phyloP scores from a whole-genome alignment of 1,140 invertebrate genomes.

The Harlomillsia oculata region DNA sequence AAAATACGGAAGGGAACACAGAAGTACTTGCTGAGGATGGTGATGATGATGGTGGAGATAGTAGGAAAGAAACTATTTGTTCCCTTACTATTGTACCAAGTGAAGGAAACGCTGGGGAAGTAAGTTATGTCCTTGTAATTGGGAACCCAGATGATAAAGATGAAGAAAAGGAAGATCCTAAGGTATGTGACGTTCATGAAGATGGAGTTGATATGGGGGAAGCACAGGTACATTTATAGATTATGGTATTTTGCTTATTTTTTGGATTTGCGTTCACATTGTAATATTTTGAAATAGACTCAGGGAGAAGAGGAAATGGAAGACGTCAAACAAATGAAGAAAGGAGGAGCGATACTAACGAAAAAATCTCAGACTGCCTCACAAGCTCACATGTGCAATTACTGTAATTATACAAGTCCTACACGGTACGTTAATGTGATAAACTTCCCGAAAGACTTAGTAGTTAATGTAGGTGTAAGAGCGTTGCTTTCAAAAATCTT shows the following conservation, averaged over 20 bases:
- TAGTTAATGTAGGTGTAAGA: neutral
- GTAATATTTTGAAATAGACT: conserved; percentile 33
- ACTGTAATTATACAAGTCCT: conserved; percentile 80
- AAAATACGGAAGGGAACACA: conserved; percentile 12
- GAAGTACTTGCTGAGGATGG: conserved; percentile 26
- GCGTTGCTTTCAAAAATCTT: conserved; percentile 6
- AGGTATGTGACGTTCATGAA: conserved; percentile 51
- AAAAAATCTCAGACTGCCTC: conserved; percentile 60
- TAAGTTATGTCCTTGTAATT: conserved; percentile 82
- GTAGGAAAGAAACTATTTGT: conserved; percentile 54
- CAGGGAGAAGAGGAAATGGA: conserved; percentile 49
- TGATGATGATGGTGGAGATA: conserved; percentile 20
- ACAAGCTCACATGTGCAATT: conserved; percentile 71
- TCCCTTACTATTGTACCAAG: conserved; percentile 78
- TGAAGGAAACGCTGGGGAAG: conserved; percentile 64
- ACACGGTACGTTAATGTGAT: conserved; percentile 57
- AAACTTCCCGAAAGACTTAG: neutral
- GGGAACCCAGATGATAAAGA: conserved; percentile 54
- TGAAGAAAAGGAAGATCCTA: conserved; percentile 43
- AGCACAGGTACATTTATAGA: conserved; percentile 22
- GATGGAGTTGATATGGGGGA: conserved; percentile 48
- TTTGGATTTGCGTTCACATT: neutral
- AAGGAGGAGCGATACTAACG: conserved; percentile 55
- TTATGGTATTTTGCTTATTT: neutral
- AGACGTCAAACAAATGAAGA: conserved; percentile 53